Conservation (phyloP, 2,888 invertebrate genomes). For the Melanophora roralis region DNA sequence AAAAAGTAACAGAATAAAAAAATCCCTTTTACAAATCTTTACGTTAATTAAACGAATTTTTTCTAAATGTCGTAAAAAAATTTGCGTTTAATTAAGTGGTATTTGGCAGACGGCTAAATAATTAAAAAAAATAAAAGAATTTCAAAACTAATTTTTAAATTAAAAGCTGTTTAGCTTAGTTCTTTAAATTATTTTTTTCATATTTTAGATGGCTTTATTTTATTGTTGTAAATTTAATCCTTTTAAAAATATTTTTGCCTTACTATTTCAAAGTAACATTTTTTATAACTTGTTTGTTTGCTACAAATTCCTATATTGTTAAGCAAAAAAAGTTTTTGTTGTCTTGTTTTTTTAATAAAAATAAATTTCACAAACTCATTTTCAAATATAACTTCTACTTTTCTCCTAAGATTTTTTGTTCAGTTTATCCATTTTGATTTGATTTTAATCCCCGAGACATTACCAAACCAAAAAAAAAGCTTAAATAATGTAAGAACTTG, state of each 20-base stretch:
- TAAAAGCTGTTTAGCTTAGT: too few species aligned
- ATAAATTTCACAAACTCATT: neutral
- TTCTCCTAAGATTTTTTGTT: constrained; percentile 25
- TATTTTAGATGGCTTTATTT: too few species aligned
- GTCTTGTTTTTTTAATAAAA: neutral
- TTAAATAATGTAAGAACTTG: neutral
- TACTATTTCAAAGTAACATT: neutral
- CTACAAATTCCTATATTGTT: too few species aligned
- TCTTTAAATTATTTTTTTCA: too few species aligned
- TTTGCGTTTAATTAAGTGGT: constrained; percentile 4
- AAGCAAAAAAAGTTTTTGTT: neutral
- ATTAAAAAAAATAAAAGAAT: too few species aligned
- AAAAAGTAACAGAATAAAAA: neutral
- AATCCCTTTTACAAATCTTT: constrained; percentile 40
- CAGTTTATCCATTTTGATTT: constrained; percentile 67
- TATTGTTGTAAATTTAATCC: too few species aligned
- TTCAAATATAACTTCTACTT: neutral
- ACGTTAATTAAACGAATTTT: constrained; percentile 54
- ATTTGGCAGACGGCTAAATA: too few species aligned
- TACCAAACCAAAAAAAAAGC: neutral
- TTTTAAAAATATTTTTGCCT: too few species aligned
- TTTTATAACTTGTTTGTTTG: neutral
- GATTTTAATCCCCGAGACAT: constrained; percentile 68
- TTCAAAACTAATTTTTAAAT: too few species aligned
- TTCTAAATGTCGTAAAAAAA: neutral